Evolutionary conservation across 2,113 vertebrate genomes (phyloP).

Genomic region (Hystrix cristata): DNA sequence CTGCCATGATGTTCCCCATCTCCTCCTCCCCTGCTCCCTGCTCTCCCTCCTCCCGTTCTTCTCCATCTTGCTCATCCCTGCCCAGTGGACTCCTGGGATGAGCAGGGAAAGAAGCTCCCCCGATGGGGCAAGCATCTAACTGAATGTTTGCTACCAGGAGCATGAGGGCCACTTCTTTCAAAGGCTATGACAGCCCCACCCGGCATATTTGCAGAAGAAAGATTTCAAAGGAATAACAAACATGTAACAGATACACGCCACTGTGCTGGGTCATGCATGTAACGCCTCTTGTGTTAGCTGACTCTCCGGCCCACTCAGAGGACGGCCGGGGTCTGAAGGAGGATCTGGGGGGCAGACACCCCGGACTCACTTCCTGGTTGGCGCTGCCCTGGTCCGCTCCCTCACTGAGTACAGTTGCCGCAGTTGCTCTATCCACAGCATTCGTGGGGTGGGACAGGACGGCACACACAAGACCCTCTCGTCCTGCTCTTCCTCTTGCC

Average conservation of each 20-base stretch:
- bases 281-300: neutral
- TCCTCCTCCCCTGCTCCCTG: neutral
- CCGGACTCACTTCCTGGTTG: no score
- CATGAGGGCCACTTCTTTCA: neutral
- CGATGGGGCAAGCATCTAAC: neutral
- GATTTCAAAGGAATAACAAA: neutral
- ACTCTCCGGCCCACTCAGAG: neutral
- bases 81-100: neutral
- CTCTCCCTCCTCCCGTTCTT: neutral
- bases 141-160: neutral
- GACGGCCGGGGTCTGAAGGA: neutral
- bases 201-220: neutral
- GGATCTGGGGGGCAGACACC: neutral
- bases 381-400: neutral
- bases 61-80: neutral
- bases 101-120: neutral
- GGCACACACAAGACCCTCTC: neutral
- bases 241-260: fast-evolving
- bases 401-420: neutral
- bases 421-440: neutral
- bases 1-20: fast-evolving
- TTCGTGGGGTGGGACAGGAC: neutral
- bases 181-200: neutral
- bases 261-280: neutral
- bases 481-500: neutral